phyloP scores from a whole-genome alignment of 2,888 invertebrate genomes.

The Leptinotarsa tumamoca region DNA sequence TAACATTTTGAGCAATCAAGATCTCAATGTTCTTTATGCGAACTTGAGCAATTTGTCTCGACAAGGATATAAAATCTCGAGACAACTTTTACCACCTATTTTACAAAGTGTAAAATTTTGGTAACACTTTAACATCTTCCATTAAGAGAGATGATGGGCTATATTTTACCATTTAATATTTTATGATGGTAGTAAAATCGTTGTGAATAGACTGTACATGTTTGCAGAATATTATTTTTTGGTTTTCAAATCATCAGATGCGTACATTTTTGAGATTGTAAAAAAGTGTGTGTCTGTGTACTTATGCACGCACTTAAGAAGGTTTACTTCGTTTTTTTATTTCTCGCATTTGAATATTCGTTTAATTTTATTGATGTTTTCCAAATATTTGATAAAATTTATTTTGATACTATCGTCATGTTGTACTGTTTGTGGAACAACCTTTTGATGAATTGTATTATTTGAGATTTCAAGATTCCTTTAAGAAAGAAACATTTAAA shows the following conservation, averaged over 20 bases:
- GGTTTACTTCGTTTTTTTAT: no score
- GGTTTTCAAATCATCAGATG: neutral
- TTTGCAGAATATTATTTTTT: conserved; percentile 38
- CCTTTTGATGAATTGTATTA: no score
- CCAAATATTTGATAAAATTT: no score
- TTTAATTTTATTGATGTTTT: no score
- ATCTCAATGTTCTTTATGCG: conserved; percentile 21
- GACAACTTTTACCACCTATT: conserved; percentile 48
- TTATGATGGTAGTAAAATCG: conserved; percentile 48
- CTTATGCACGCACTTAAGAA: no score
- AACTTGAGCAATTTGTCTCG: conserved; percentile 33
- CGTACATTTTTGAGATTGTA: neutral
- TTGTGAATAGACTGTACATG: conserved; percentile 45
- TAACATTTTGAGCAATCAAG: conserved; percentile 21
- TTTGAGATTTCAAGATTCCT: no score
- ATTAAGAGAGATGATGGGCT: conserved; percentile 37
- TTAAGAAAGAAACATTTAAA: no score
- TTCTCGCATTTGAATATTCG: no score
- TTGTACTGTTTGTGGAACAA: no score
- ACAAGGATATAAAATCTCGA: conserved; percentile 25
- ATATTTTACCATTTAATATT: conserved; percentile 45
- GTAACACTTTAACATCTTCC: conserved; percentile 40
- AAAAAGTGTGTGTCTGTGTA: no score
- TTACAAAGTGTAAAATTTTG: conserved; percentile 52
- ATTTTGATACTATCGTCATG: no score